A percentile compares a stretch with the other conserved stretches of the same genome.
phyloP scores from a whole-genome alignment of 1,140 invertebrate species.

The Saxidomus purpurata region DNA sequence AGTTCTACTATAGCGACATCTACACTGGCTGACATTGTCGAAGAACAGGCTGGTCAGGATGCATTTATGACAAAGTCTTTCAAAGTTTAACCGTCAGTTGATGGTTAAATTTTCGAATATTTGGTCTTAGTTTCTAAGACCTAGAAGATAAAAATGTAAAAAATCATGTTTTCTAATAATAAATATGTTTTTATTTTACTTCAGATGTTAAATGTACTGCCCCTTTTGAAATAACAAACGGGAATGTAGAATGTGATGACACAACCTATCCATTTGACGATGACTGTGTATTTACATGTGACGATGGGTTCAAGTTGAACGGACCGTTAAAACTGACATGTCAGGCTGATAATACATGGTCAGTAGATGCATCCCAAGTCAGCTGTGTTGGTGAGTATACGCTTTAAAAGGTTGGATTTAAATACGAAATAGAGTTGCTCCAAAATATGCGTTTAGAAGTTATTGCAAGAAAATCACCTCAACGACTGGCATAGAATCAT shows the following conservation, averaged over 20 bases:
- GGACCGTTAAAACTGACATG: background rate
- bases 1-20: too few relatives aligned
- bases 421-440: too few relatives aligned
- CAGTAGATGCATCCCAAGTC: background rate
- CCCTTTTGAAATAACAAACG: background rate
- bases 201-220: background rate
- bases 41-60: background rate
- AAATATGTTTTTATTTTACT: background rate
- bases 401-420: too few relatives aligned
- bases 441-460: too few relatives aligned
- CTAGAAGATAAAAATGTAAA: background rate
- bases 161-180: background rate
- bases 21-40: too few relatives aligned
- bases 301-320: background rate
- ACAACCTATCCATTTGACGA: background rate
- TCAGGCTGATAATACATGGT: background rate
- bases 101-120: background rate
- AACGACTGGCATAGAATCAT: too few relatives aligned
- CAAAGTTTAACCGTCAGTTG: too few relatives aligned
- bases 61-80: background rate
- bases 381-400: background rate
- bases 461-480: too few relatives aligned
- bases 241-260: background rate
- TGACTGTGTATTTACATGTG: slow-evolving; percentile 7
- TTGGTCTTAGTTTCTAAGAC: background rate